These are phyloP conservation scores for Salminus brasiliensis DNA, from an alignment of 2,113 vertebrate genomes.

Conservation along the genomic window DNA sequence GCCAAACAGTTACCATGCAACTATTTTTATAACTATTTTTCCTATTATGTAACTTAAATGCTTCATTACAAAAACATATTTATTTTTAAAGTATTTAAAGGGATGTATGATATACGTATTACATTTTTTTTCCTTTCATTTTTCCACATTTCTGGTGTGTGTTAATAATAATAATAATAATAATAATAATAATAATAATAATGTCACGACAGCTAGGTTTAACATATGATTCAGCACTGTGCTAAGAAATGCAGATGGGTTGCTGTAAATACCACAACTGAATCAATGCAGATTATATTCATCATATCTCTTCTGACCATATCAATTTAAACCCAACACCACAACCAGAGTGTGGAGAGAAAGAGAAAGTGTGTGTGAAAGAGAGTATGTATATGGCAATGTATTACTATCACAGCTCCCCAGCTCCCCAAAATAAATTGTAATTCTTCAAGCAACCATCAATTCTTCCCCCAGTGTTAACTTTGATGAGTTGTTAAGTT, in stretches of 20 bases:
- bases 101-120: no score
- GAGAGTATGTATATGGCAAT: conserved; percentile 57
- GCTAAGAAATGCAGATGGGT: conserved; percentile 46
- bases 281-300: conserved; percentile 57
- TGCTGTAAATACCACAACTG: conserved; percentile 43
- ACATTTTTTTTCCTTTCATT: no score
- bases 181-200: no score
- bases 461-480: conserved; percentile 23
- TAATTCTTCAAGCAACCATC: conserved; percentile 34
- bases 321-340: conserved; percentile 46
- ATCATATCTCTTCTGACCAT: conserved; percentile 43
- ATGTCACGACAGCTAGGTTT: background rate
- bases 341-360: conserved; percentile 34
- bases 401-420: conserved; percentile 21
- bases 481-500: conserved; percentile 52
- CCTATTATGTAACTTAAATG: no score
- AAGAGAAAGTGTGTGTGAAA: conserved; percentile 60
- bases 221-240: conserved; percentile 42
- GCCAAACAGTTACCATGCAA: no score
- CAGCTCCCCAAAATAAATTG: conserved; percentile 43
- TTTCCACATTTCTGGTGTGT: no score
- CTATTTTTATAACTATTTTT: no score
- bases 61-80: no score
- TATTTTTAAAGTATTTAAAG: no score
- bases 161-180: conserved; percentile 41